Percentiles rank a stretch among this genome's conserved stretches.
Evolutionary conservation across 23 tunicate species (phyloP).

Genomic region (Ascidia mentula): DNA sequence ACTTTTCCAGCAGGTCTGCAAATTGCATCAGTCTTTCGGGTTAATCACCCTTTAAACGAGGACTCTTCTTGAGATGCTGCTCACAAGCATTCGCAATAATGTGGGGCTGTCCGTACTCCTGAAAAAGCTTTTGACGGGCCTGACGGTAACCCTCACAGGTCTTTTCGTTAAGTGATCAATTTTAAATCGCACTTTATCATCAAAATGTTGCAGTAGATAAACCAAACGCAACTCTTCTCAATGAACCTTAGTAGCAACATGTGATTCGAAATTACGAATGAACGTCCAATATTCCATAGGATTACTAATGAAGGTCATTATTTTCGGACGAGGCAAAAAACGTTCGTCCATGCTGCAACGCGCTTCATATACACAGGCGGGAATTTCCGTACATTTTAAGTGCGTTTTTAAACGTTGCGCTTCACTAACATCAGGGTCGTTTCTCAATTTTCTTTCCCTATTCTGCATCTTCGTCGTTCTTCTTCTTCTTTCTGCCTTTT

Average conservation of each 20-base stretch:
- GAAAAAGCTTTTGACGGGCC: slow-evolving; percentile 2
- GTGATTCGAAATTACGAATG: slow-evolving; percentile 7
- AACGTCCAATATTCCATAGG: slow-evolving; percentile 10
- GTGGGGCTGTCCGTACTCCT: slow-evolving; percentile 18
- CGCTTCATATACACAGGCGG: not conserved
- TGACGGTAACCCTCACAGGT: not conserved
- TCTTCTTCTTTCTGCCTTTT: not conserved
- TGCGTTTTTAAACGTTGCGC: not conserved
- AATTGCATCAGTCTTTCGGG: not conserved
- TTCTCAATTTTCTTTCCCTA: not conserved
- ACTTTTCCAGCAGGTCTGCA: slow-evolving; percentile 1
- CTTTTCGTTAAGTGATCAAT: not conserved
- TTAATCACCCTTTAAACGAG: not conserved
- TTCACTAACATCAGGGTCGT: not conserved
- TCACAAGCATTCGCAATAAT: slow-evolving; percentile 11
- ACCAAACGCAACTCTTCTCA: slow-evolving; percentile 7
- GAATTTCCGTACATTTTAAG: not conserved
- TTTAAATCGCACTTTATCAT: not conserved
- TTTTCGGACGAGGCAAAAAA: slow-evolving; percentile 9
- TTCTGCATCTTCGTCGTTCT: not conserved
- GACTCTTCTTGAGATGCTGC: slow-evolving; percentile 1
- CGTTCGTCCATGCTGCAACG: not conserved
- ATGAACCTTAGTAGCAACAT: not conserved
- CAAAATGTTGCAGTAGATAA: slow-evolving; percentile 13
- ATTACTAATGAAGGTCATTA: not conserved